Conservation (phyloP, 2,888 invertebrate genomes). For the Coleophora deauratella region DNA sequence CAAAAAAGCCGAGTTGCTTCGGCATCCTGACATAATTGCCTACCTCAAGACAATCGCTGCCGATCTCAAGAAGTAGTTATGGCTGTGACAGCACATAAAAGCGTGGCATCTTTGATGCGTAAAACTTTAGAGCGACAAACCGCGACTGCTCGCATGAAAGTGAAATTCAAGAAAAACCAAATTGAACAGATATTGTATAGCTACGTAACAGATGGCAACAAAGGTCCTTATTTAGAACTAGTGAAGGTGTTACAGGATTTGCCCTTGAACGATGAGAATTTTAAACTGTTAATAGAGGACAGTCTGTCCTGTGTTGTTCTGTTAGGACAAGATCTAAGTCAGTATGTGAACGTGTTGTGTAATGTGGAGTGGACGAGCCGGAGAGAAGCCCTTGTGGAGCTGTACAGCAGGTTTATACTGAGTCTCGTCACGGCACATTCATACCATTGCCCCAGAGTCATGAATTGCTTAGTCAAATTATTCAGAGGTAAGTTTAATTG, state of each 20-base stretch:
- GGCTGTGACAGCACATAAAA: constrained; percentile 55
- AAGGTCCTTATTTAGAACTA: constrained; percentile 59
- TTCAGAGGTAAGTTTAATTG: constrained; percentile 48
- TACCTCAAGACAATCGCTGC: constrained; percentile 53
- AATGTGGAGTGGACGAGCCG: constrained; percentile 51
- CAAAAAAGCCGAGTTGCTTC: constrained; percentile 60
- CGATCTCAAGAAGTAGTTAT: constrained; percentile 57
- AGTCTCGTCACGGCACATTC: constrained; percentile 60
- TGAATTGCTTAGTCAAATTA: constrained; percentile 45
- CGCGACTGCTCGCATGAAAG: constrained; percentile 47
- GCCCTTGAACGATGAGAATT: constrained; percentile 56
- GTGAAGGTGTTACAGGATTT: constrained; percentile 58
- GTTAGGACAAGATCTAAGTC: constrained; percentile 46
- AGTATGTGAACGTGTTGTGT: constrained; percentile 53
- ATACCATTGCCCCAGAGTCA: constrained; percentile 54
- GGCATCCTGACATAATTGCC: constrained; percentile 62
- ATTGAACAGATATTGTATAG: constrained; percentile 56
- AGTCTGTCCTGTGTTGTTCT: constrained; percentile 53
- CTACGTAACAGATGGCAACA: constrained; percentile 45
- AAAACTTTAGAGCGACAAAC: constrained; percentile 57
- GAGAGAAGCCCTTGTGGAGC: constrained; percentile 38
- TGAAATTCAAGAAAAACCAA: constrained; percentile 57
- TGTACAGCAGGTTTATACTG: constrained; percentile 49
- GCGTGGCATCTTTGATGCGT: constrained; percentile 57
- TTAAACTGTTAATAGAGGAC: constrained; percentile 51